Percentiles rank a stretch among this genome's conserved stretches.
Conservation (phyloP, 2,888 invertebrate species). For the Caenorhabditis doughertyi region DNA sequence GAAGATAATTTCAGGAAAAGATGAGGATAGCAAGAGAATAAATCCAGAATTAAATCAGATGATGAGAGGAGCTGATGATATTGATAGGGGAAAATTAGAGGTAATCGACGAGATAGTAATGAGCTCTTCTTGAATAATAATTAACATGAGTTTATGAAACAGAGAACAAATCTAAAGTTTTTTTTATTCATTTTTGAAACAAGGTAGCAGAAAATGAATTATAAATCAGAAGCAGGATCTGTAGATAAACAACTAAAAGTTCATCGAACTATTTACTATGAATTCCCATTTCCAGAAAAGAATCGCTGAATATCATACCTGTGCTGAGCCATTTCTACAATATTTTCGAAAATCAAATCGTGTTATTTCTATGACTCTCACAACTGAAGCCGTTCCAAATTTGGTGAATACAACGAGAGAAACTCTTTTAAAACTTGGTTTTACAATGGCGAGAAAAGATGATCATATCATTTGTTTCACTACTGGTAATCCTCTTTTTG, state of each 20-base stretch:
- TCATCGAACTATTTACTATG: no score
- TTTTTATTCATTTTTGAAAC: no score
- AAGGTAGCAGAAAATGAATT: no score
- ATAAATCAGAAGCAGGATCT: no score
- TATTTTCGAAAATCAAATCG: constrained; percentile 78
- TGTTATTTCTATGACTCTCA: constrained; percentile 67
- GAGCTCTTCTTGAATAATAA: not conserved
- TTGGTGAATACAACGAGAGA: constrained; percentile 63
- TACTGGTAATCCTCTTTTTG: constrained; percentile 29
- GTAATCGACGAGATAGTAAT: constrained; percentile 46
- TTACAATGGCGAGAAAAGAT: constrained; percentile 61
- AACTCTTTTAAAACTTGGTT: constrained; percentile 66
- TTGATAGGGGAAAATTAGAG: constrained; percentile 80
- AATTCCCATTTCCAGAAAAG: constrained; percentile 73
- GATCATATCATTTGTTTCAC: constrained; percentile 61
- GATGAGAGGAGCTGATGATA: constrained; percentile 79
- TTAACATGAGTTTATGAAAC: no score
- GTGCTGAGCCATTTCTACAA: constrained; percentile 78
- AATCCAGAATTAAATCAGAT: constrained; percentile 75
- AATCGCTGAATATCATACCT: constrained; percentile 76
- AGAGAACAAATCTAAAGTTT: no score
- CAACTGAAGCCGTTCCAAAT: constrained; percentile 51
- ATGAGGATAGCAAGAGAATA: constrained; percentile 27
- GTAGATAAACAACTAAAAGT: no score
- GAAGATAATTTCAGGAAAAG: constrained; percentile 28